These are phyloP conservation scores for Furnarius figulus DNA, from an alignment of 2,113 vertebrate genomes.

Conservation along the genomic window DNA sequence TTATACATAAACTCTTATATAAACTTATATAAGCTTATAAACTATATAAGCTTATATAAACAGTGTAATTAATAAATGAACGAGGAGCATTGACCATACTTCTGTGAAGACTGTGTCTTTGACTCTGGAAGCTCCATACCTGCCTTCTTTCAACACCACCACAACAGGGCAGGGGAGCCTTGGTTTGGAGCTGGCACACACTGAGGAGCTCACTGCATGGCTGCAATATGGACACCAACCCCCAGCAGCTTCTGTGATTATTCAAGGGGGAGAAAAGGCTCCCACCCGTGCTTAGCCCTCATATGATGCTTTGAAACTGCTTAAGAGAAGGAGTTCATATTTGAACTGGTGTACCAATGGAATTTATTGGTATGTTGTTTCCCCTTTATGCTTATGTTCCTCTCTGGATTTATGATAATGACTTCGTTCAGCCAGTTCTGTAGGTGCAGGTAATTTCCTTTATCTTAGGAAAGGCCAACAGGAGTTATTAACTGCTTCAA, in stretches of 20 bases:
- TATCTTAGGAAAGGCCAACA: neutral
- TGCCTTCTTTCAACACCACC: no score
- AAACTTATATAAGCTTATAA: no score
- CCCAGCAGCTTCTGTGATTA: neutral
- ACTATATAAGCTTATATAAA: no score
- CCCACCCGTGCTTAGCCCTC: no score
- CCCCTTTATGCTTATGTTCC: neutral
- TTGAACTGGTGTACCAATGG: neutral
- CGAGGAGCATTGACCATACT: no score
- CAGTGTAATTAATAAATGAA: no score
- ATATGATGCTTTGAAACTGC: neutral
- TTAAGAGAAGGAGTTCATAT: neutral
- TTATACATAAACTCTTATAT: no score
- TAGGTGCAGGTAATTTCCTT: neutral
- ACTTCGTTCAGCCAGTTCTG: neutral
- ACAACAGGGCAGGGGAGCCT: no score
- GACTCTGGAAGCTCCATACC: no score
- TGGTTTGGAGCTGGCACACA: no score
- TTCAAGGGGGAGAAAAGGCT: neutral
- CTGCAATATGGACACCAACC: neutral
- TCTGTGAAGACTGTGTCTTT: no score
- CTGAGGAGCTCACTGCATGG: neutral
- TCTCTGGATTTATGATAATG: slow-evolving; percentile 11
- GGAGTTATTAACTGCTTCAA: neutral
- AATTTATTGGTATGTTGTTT: neutral